These are phyloP conservation scores for Corydoras sp. DNA, from an alignment of 2,113 vertebrate genomes.

Conservation along the genomic window DNA sequence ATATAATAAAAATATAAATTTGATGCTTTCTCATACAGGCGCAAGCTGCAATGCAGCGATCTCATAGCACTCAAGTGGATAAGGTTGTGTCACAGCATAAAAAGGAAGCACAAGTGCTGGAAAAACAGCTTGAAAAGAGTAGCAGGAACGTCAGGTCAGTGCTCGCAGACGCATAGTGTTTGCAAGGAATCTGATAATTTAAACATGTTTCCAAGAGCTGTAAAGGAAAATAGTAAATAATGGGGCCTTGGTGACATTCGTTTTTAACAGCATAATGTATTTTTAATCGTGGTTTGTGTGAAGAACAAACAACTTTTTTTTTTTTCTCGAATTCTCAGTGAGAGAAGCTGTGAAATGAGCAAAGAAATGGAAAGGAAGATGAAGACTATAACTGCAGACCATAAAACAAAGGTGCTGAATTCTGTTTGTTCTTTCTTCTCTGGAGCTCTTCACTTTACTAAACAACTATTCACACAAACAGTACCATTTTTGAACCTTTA, in stretches of 20 bases:
- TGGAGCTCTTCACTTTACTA: neutral
- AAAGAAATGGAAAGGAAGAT: constrained; percentile 95
- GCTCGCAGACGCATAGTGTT: neutral
- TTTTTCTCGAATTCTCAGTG: constrained; percentile 63
- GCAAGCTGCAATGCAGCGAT: constrained; percentile 85
- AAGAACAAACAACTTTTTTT: neutral
- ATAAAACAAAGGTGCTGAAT: constrained; percentile 84
- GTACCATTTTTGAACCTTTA: too few species aligned
- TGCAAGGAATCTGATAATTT: constrained; percentile 1
- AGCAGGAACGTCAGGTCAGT: constrained; percentile 89
- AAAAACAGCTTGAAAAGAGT: constrained; percentile 89
- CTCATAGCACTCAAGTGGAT: constrained; percentile 88
- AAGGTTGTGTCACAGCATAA: constrained; percentile 87
- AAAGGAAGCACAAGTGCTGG: constrained; percentile 82
- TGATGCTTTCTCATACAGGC: constrained; percentile 67
- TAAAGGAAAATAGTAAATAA: constrained; percentile 14
- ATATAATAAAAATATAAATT: too few species aligned
- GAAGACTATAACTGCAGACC: constrained; percentile 80
- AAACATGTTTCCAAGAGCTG: constrained; percentile 2
- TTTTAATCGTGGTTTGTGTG: constrained; percentile 2
- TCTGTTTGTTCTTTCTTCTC: constrained; percentile 7
- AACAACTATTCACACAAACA: neutral
- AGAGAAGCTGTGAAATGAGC: constrained; percentile 89
- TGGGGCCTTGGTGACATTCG: neutral
- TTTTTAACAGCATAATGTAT: neutral